Base-by-base conservation (phyloP, 2,113 vertebrate species). In the Ammodytes dubius region DNA sequence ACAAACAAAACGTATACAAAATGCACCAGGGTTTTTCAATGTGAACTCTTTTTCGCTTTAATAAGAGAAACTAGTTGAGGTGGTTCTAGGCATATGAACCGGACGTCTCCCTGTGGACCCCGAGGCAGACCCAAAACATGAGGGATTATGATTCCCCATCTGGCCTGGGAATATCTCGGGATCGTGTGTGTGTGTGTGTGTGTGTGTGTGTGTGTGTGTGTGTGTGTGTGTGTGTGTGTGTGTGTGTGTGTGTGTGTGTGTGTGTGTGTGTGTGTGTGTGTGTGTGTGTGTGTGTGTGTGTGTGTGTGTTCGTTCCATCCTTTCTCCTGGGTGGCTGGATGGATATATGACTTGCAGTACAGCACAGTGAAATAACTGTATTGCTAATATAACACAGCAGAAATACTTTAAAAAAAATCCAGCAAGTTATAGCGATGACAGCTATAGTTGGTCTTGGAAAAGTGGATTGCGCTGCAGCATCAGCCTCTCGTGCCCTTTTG, bases 131-230 rank as follows among this genome's bases (percentile, higher is more conserved):
- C 73, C 63, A 37, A 45, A 53, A 12, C 53, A 54, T 58, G 46
- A 76, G 43, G 65, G 71, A 60, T 47, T 78, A 13, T 10, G 27
- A 70, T 70, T n/a, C 74, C 49, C 58, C 56, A 35, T 58, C 53
- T 71, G 56, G 52, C 19, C 49, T 79, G 66, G 70, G 57, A 69
- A 47, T 64, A 27, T 49, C 63, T 56, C 2, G 1, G 50, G 65
- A 40, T 74, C n/a, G 64, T 0, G 10, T 72, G 19, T 11, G 53
- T 61, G 19, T 39, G 59, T 71, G 59, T 54, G 9, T 54, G 43
- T 9, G 14, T 37, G 27, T 27, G 27, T 27, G 27, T 27, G 27
- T 27, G 64, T 0, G 10, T 72, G 19, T 11, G 53, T 61, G 19
- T 39, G 59, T 71, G 59, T 54, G 9, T 54, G 43, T 9, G 14